Conservation (phyloP, 2,888 invertebrate genomes). For the Priocnemis perturbator region DNA sequence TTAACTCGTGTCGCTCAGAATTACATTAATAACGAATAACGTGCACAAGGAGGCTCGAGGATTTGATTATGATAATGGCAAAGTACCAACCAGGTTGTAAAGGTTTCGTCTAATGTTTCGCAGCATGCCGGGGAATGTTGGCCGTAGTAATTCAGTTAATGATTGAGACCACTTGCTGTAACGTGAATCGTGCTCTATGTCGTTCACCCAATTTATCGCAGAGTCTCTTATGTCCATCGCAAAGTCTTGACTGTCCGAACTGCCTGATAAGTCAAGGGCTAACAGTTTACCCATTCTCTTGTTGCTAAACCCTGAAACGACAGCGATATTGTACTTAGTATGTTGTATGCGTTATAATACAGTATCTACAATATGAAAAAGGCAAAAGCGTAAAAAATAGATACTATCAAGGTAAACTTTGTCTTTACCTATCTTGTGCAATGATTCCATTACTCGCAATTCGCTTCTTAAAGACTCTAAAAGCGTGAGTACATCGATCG, state of each 20-base stretch:
- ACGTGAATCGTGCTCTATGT: conserved; percentile 92
- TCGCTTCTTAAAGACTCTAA: conserved; percentile 91
- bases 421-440: conserved; percentile 82
- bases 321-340: conserved; percentile 4
- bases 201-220: conserved; percentile 95
- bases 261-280: conserved; percentile 82
- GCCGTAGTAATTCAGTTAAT: conserved; percentile 92
- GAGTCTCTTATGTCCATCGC: conserved; percentile 96
- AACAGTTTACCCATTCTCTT: conserved; percentile 81
- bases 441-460: conserved; percentile 88
- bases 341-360: background rate
- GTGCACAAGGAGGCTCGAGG: conserved; percentile 13
- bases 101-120: conserved; percentile 91
- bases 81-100: conserved; percentile 82
- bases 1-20: background rate
- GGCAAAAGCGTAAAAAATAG: conserved; percentile 9
- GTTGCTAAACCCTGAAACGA: conserved; percentile 79
- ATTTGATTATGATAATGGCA: background rate
- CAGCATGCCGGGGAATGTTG: conserved; percentile 99
- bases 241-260: conserved; percentile 82
- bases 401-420: background rate
- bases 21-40: too few relatives aligned
- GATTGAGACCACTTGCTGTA: conserved; percentile 94
- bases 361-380: too few relatives aligned
- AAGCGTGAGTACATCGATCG: conserved; percentile 90